phyloP scores from a whole-genome alignment of 1,140 invertebrate species.

The Leptinotarsa lineolata region DNA sequence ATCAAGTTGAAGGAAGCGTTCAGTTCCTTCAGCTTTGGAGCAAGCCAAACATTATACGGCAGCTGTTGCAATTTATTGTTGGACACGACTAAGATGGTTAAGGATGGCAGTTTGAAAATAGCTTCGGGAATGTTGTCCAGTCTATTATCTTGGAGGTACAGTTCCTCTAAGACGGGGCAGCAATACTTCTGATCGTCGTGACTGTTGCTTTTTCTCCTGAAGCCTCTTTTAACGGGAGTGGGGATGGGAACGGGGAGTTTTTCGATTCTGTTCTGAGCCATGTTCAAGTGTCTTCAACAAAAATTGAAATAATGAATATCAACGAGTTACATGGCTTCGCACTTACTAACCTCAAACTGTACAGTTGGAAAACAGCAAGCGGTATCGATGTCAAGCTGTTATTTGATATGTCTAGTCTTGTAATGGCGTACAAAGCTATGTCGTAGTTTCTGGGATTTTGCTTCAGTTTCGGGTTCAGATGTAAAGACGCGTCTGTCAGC shows the following conservation, averaged over 20 bases:
- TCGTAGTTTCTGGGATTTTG: slow-evolving; percentile 71
- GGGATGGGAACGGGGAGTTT: slow-evolving; percentile 62
- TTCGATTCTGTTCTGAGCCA: slow-evolving; percentile 86
- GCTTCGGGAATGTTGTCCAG: slow-evolving; percentile 79
- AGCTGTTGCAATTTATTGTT: slow-evolving; percentile 91
- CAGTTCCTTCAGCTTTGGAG: slow-evolving; percentile 85
- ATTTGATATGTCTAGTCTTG: slow-evolving; percentile 90
- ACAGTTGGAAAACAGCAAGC: slow-evolving; percentile 79
- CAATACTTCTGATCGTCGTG: slow-evolving; percentile 61
- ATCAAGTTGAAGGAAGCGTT: slow-evolving; percentile 92
- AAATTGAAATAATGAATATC: not conserved
- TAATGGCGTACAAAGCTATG: slow-evolving; percentile 85
- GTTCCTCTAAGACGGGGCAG: slow-evolving; percentile 83
- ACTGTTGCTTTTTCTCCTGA: slow-evolving; percentile 47
- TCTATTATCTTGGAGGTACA: slow-evolving; percentile 87
- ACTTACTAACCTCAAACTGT: slow-evolving; percentile 62
- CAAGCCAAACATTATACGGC: slow-evolving; percentile 87
- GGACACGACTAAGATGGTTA: slow-evolving; percentile 86
- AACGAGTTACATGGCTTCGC: not conserved
- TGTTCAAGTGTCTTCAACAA: slow-evolving; percentile 70
- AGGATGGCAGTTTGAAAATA: slow-evolving; percentile 78
- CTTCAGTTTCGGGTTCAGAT: slow-evolving; percentile 82
- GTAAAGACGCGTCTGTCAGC: slow-evolving; percentile 81
- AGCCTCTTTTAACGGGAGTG: slow-evolving; percentile 51
- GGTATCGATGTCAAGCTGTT: slow-evolving; percentile 86